Percentiles rank a stretch among this genome's conserved stretches.
These are phyloP conservation scores for Saguinus imperator DNA, from an alignment of 2,113 vertebrate genomes.

Conservation along the genomic window DNA sequence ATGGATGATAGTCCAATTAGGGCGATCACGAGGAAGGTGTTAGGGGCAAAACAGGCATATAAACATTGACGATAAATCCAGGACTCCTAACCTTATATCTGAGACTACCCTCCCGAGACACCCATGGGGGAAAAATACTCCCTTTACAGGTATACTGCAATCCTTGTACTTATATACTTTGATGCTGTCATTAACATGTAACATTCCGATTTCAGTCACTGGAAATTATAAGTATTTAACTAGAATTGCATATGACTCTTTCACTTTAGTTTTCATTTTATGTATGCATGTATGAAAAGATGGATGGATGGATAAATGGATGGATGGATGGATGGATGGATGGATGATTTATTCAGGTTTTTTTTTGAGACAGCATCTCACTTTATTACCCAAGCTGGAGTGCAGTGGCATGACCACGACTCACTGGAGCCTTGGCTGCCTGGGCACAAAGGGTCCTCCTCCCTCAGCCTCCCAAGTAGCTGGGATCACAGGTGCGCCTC, in stretches of 20 bases:
- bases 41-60: not conserved
- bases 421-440: no score
- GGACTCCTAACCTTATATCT: not conserved
- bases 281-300: no score
- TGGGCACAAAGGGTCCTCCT: no score
- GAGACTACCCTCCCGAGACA: not conserved
- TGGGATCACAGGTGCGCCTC: no score
- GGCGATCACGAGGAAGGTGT: not conserved
- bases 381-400: no score
- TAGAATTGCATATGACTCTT: not conserved
- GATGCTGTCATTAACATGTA: not conserved
- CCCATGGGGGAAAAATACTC: not conserved
- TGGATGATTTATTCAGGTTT: no score
- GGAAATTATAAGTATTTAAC: not conserved
- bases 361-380: no score
- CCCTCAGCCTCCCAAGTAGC: no score
- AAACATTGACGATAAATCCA: not conserved
- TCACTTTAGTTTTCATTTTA: not conserved
- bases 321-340: no score
- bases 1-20: not conserved
- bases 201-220: not conserved
- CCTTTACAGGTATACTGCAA: not conserved
- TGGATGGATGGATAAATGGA: no score
- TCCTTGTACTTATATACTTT: not conserved
- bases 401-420: no score